Conservation (phyloP, 30 jellyfish, hydroid and myxozoan species). For the Aurelia sp. region DNA sequence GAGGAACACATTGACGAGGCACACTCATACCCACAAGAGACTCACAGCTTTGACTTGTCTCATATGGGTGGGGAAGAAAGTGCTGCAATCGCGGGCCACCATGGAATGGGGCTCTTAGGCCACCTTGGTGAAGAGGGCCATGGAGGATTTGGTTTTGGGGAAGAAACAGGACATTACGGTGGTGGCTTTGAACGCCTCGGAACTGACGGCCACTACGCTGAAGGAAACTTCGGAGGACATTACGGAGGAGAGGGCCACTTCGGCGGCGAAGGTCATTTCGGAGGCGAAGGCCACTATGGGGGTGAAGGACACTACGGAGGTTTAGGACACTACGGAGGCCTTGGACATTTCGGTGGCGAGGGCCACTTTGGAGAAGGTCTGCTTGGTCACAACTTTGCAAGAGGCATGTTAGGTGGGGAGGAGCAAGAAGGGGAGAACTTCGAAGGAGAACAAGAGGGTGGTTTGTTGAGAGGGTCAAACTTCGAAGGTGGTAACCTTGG, state of each 20-base stretch:
- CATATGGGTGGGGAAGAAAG: constrained; percentile 74
- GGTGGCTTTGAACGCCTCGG: constrained; percentile 36
- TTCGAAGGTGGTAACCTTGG: constrained; percentile 34
- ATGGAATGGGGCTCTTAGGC: constrained; percentile 53
- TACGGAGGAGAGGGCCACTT: constrained; percentile 21
- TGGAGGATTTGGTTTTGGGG: constrained; percentile 31
- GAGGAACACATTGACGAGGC: constrained; percentile 34
- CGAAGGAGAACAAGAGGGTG: constrained; percentile 32
- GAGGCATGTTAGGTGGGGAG: constrained; percentile 29
- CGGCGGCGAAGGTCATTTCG: constrained; percentile 24
- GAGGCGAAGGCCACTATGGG: constrained; percentile 24
- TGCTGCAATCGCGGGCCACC: constrained; percentile 46
- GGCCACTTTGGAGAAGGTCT: constrained; percentile 23
- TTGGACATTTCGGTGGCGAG: constrained; percentile 27
- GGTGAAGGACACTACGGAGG: constrained; percentile 19
- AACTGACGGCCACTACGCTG: background rate
- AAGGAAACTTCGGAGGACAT: constrained; percentile 34
- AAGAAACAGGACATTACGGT: constrained; percentile 38
- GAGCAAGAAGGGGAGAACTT: constrained; percentile 16
- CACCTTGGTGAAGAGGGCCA: constrained; percentile 53
- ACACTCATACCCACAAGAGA: constrained; percentile 47
- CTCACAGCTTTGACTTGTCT: constrained; percentile 61
- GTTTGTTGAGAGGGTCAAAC: constrained; percentile 28
- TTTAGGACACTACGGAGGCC: constrained; percentile 37
- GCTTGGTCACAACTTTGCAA: background rate